Evolutionary conservation across 2,888 invertebrate genomes (phyloP).

Genomic region (Agrenia bidenticulata): DNA sequence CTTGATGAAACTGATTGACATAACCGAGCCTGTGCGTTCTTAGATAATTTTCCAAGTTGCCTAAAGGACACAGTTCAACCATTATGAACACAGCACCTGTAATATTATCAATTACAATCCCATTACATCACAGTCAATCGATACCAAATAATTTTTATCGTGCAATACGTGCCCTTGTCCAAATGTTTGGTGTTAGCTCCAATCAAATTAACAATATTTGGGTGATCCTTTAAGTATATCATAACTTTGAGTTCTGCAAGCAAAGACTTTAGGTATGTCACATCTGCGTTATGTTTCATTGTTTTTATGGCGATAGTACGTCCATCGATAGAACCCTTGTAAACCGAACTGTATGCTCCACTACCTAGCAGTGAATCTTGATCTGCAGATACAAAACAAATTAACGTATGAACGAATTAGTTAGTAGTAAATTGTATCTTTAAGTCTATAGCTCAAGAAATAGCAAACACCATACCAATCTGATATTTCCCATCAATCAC

Average conservation of each 20-base stretch:
- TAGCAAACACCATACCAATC: background rate
- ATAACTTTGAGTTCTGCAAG: conserved; percentile 19
- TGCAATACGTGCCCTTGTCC: no score
- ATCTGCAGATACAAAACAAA: no score
- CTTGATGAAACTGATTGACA: no score
- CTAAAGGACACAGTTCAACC: conserved; percentile 5
- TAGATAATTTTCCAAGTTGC: conserved; percentile 1
- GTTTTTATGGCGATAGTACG: conserved; percentile 10
- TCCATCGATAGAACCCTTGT: background rate
- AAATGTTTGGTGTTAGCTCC: conserved; percentile 14
- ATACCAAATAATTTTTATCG: no score
- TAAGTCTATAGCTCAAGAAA: background rate
- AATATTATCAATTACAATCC: background rate
- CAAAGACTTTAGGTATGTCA: conserved; percentile 8
- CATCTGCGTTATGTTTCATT: conserved; percentile 7
- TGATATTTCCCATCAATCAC: background rate
- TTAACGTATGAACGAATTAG: no score
- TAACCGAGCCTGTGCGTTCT: conserved; percentile 11
- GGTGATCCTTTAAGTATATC: conserved; percentile 9
- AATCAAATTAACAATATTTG: conserved; percentile 11
- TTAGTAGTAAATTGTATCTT: no score
- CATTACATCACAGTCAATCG: background rate
- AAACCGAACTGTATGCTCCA: conserved; percentile 13
- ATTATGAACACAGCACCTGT: conserved; percentile 13
- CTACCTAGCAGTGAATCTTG: background rate